Evolutionary conservation across 2,888 invertebrate species (phyloP).

Genomic region (Coenonympha glycerion): DNA sequence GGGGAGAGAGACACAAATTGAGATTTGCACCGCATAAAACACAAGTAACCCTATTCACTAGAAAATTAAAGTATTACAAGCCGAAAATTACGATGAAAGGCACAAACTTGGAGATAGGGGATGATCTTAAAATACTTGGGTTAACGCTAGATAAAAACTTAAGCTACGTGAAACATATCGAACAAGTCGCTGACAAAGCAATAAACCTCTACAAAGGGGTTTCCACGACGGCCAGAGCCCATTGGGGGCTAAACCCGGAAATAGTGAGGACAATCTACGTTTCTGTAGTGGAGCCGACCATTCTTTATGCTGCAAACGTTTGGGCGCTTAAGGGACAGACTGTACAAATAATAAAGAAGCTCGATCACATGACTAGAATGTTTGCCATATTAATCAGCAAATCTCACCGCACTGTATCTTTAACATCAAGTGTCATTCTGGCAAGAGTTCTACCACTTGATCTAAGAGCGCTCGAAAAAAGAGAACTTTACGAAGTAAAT

Average conservation of each 20-base stretch:
- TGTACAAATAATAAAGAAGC: neutral
- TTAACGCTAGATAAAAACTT: neutral
- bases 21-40: neutral
- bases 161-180: neutral
- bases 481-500: neutral
- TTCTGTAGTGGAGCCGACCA: too few relatives aligned
- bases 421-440: neutral
- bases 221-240: neutral
- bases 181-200: neutral
- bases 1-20: neutral
- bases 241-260: neutral
- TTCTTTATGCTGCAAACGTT: neutral
- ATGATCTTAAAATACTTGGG: neutral
- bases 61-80: neutral
- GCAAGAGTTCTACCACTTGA: neutral
- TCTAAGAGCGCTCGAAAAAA: neutral
- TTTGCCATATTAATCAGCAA: neutral
- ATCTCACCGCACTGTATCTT: neutral
- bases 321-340: neutral
- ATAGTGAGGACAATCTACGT: neutral
- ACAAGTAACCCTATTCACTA: neutral
- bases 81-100: too few relatives aligned
- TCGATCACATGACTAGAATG: neutral
- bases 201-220: neutral
- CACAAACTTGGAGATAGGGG: neutral